Evolutionary conservation across 2,797 vertebrate species (phyloP).

Genomic region (Ceryle rudis): DNA sequence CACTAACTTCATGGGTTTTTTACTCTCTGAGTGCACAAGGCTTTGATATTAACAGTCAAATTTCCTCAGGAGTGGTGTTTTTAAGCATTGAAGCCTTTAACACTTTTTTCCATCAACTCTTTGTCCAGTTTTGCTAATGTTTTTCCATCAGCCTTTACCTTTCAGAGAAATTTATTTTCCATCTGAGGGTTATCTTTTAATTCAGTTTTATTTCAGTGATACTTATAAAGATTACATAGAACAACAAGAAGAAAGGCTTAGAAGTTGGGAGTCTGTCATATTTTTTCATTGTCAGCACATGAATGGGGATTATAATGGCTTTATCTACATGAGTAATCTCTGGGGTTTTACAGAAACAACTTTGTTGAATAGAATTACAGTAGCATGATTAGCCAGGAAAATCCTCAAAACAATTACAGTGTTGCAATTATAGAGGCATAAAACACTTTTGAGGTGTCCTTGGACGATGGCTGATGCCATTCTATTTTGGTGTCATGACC

Average conservation of each 20-base stretch:
- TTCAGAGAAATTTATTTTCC: neutral
- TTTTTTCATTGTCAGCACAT: neutral
- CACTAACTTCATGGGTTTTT: neutral
- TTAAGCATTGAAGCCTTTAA: neutral
- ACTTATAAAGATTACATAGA: neutral
- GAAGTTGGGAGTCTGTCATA: neutral
- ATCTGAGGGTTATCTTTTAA: neutral
- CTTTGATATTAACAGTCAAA: neutral
- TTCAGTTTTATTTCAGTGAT: neutral
- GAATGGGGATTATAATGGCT: neutral
- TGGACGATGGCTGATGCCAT: rapidly evolving
- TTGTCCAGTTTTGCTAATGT: neutral
- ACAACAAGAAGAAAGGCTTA: neutral
- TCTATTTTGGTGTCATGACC: neutral
- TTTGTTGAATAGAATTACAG: neutral
- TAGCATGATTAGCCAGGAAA: neutral
- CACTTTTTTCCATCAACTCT: neutral
- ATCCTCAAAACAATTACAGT: neutral
- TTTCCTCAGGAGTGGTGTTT: neutral
- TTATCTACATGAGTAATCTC: neutral
- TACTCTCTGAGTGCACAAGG: neutral
- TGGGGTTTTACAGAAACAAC: neutral
- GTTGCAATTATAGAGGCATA: neutral
- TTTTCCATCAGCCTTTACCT: neutral
- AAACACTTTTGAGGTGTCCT: neutral